A percentile compares a stretch with the other conserved stretches of the same genome.
Conservation (phyloP, 2,113 vertebrate genomes). For the Caranx melampygus region DNA sequence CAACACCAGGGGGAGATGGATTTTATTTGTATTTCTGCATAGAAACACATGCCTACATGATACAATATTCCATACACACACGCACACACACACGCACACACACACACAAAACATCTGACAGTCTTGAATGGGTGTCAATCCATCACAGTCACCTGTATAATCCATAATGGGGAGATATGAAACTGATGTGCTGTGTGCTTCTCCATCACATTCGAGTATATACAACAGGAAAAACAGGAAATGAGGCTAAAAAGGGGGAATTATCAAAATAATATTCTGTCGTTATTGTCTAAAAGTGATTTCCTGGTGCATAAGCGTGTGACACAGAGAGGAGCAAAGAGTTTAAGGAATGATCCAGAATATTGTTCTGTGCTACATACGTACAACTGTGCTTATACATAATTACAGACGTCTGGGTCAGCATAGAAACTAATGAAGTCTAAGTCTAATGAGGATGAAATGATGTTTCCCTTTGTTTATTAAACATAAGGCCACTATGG, state of each 20-base stretch:
- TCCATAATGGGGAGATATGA: slow-evolving; percentile 42
- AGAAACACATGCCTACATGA: slow-evolving; percentile 78
- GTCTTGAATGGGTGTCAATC: slow-evolving; percentile 50
- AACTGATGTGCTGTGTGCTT: slow-evolving; percentile 51
- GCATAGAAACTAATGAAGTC: slow-evolving; percentile 33
- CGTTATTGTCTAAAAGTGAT: slow-evolving; percentile 43
- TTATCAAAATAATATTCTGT: slow-evolving; percentile 75
- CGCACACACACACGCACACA: not conserved
- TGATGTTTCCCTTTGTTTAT: slow-evolving; percentile 67
- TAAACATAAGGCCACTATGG: slow-evolving; percentile 87
- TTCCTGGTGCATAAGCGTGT: slow-evolving; percentile 41
- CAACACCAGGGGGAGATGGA: slow-evolving; percentile 42
- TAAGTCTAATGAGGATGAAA: slow-evolving; percentile 59
- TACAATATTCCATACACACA: slow-evolving; percentile 42
- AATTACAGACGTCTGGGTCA: slow-evolving; percentile 61
- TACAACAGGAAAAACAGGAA: slow-evolving; percentile 52
- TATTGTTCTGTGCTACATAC: slow-evolving; percentile 79
- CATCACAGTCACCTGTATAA: slow-evolving; percentile 54
- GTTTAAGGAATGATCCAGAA: slow-evolving; percentile 42
- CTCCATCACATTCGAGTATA: slow-evolving; percentile 44
- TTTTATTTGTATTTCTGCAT: slow-evolving; percentile 82
- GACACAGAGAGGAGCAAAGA: slow-evolving; percentile 40
- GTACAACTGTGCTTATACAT: slow-evolving; percentile 73
- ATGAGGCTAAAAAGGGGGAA: slow-evolving; percentile 51
- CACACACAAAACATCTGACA: slow-evolving; percentile 57